Conservation (phyloP, 1,140 invertebrate genomes). For the Adoxophyes honmai region DNA sequence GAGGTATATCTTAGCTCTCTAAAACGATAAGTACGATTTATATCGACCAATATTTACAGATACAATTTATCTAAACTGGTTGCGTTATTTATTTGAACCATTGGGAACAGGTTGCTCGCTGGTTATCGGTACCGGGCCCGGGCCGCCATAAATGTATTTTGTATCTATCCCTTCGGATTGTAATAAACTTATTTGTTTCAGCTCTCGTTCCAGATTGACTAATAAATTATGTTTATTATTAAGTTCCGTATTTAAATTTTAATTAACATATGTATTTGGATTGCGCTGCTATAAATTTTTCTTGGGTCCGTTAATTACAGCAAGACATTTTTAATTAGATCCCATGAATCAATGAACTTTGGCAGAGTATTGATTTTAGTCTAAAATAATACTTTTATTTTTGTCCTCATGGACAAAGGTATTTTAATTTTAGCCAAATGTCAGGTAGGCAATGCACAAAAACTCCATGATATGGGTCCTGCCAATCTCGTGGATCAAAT, state of each 20-base stretch:
- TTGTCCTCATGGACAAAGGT: background rate
- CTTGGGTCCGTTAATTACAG: background rate
- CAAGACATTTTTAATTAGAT: background rate
- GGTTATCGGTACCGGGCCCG: conserved; percentile 53
- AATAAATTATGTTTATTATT: conserved; percentile 40
- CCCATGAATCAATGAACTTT: background rate
- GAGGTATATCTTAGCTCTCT: conserved; percentile 19
- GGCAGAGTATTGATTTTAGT: background rate
- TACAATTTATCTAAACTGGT: conserved; percentile 68
- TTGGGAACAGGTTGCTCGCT: conserved; percentile 60
- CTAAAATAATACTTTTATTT: background rate
- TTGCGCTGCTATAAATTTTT: background rate
- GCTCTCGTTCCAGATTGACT: conserved; percentile 35
- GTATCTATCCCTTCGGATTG: conserved; percentile 59
- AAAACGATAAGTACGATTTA: conserved; percentile 47
- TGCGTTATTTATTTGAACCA: conserved; percentile 66
- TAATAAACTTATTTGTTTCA: conserved; percentile 57
- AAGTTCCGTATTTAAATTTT: conserved; percentile 26
- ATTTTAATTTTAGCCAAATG: background rate
- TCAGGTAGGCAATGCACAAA: background rate
- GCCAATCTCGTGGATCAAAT: conserved; percentile 22
- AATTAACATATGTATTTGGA: conserved; percentile 27
- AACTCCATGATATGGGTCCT: conserved; percentile 11
- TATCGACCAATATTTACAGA: conserved; percentile 66
- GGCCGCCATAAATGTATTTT: conserved; percentile 68